A percentile compares a stretch with the other conserved stretches of the same genome.
These are phyloP conservation scores for Cassiopea xamachana DNA, from an alignment of 30 jellyfish, hydroid and myxozoan species.

Conservation along the genomic window DNA sequence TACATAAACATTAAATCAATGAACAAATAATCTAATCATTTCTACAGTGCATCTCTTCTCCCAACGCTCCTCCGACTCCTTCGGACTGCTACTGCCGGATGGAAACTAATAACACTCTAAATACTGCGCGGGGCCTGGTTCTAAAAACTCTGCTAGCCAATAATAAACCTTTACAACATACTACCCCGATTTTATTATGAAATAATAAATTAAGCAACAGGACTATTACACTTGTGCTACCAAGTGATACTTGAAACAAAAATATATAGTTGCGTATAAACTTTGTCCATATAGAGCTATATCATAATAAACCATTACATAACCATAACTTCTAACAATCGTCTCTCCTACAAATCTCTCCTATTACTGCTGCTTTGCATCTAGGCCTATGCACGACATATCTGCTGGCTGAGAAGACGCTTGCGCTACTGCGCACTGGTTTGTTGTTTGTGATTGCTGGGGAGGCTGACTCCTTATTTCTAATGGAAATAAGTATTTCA, in stretches of 20 bases:
- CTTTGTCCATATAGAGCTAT: neutral
- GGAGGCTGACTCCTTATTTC: constrained; percentile 16
- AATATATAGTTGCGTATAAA: neutral
- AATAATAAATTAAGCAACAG: neutral
- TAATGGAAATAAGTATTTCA: constrained; percentile 41
- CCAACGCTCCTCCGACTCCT: no score
- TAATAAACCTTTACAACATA: constrained; percentile 14
- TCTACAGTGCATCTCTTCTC: no score
- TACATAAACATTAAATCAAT: no score
- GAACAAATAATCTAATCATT: no score
- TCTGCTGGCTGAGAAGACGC: neutral
- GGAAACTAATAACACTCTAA: neutral
- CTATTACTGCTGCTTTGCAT: constrained; percentile 45
- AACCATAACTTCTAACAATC: neutral
- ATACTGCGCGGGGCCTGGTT: neutral
- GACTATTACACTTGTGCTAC: neutral
- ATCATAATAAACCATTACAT: neutral
- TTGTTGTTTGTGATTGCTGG: neutral
- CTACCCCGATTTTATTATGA: constrained; percentile 27
- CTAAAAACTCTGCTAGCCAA: neutral
- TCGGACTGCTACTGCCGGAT: no score
- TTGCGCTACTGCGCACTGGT: constrained; percentile 9
- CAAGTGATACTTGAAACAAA: neutral
- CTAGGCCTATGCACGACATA: constrained; percentile 17
- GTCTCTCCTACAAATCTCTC: constrained; percentile 30